These are phyloP conservation scores for Pyrochroa serraticornis DNA, from an alignment of 2,888 invertebrate species.

Conservation along the genomic window DNA sequence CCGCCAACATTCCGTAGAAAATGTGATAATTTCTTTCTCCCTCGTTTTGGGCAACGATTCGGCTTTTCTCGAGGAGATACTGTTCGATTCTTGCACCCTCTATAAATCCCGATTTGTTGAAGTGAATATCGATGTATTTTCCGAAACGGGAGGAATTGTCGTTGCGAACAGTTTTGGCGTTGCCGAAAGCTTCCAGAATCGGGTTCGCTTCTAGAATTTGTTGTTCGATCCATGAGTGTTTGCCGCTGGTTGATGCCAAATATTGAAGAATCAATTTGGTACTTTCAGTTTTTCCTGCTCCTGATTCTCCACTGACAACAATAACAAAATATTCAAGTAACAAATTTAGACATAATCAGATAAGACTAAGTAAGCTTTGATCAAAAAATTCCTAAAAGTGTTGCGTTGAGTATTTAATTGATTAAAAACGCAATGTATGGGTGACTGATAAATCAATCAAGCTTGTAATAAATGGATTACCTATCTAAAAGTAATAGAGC, in stretches of 20 bases:
- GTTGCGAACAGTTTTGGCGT: constrained; percentile 93
- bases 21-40: constrained; percentile 96
- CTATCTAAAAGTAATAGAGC: background rate
- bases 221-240: constrained; percentile 97
- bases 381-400: background rate
- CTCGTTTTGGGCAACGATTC: constrained; percentile 86
- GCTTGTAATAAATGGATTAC: background rate
- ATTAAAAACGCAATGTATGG: background rate
- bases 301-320: constrained; percentile 84
- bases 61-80: constrained; percentile 91
- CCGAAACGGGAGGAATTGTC: constrained; percentile 97
- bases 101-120: constrained; percentile 78
- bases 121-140: constrained; percentile 69
- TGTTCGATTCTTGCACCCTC: constrained; percentile 95
- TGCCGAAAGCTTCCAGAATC: constrained; percentile 95
- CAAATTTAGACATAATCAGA: constrained; percentile 5
- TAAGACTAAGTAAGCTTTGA: background rate
- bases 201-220: constrained; percentile 97
- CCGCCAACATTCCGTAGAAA: constrained; percentile 89
- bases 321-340: background rate
- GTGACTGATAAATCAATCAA: background rate
- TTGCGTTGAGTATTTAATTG: background rate
- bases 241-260: constrained; percentile 90
- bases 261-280: constrained; percentile 94
- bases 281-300: constrained; percentile 95